A percentile compares a stretch with the other conserved stretches of the same genome.
phyloP scores from a whole-genome alignment of 2,113 vertebrate species.

The Camelus bactrianus region DNA sequence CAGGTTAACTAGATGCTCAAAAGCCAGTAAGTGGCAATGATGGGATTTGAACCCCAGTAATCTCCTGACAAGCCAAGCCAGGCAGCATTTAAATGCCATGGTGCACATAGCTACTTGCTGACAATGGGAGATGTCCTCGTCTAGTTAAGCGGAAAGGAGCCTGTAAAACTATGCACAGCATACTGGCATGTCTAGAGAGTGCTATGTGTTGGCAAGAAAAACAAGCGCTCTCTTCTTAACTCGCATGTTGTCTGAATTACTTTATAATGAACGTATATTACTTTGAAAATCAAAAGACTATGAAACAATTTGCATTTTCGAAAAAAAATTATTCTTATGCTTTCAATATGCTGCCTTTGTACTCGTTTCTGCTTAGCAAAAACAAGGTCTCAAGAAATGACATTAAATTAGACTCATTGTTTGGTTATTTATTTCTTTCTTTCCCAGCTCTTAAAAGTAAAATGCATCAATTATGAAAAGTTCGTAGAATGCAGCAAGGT shows the following conservation, averaged over 20 bases:
- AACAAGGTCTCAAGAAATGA: slow-evolving; percentile 34
- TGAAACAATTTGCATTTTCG: slow-evolving; percentile 34
- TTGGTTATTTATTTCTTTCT: background rate
- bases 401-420: slow-evolving; percentile 18
- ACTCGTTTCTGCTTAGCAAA: slow-evolving; percentile 13
- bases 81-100: background rate
- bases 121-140: background rate
- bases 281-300: background rate
- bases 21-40: background rate
- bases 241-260: background rate
- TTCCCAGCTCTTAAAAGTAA: slow-evolving; percentile 21
- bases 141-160: background rate
- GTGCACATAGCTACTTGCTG: background rate
- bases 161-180: background rate
- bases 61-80: background rate
- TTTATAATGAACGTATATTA: background rate
- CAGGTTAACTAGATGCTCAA: background rate
- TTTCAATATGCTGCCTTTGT: background rate
- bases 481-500: background rate
- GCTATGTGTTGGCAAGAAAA: background rate
- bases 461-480: background rate
- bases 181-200: background rate
- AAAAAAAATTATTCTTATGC: background rate
- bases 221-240: background rate
- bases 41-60: background rate